Evolutionary conservation across 2,888 invertebrate genomes (phyloP), one percentile per base, ranked within the genome.

Genomic region (Strigamia maritima): DNA sequence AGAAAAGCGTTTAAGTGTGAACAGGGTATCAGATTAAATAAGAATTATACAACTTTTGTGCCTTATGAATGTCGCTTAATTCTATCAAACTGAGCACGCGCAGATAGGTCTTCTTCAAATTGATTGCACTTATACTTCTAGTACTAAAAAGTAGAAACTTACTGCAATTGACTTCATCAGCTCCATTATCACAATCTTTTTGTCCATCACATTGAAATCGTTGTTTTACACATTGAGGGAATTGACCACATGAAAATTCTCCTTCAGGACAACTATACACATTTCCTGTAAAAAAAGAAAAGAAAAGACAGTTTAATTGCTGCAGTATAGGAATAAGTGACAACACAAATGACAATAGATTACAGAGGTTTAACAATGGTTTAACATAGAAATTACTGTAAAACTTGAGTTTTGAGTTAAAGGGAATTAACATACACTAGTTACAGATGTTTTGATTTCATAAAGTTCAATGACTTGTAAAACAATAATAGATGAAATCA

Each of bases 161-260:
- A 82, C 82, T 65, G 75, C 82, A 82, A n/a, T 80, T 79, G 6
- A 35, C 28, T 12, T 82, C 82, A 38, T 82, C 82, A 28, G 81
- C 82, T 7, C 81, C 81, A 78, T 81, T 79, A 0, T 75, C 81
- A 40, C 82, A 82, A 40, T 82, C 80, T 22, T 44, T n/a, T 14
- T 79, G 76, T 14, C 79, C 80, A 38, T 82, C 82, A 77, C 82
- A 82, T 40, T 81, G 80, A 22, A 79, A 76, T 31, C 76, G 79
- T 24, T 81, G 79, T n/a, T 81, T 81, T 22, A 82, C 44, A 75
- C 82, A 82, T 26, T 81, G 60, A 14, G 82, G 79, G 4, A 80
- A 80, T 65, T 82, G 81, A 3, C 81, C 82, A 35, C 82, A 82
- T 1, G 79, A 81, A 75, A 82, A 82, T 35, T 74, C 77, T 14